phyloP scores from a whole-genome alignment of 2,113 vertebrate genomes.

The Dicaeum eximium region DNA sequence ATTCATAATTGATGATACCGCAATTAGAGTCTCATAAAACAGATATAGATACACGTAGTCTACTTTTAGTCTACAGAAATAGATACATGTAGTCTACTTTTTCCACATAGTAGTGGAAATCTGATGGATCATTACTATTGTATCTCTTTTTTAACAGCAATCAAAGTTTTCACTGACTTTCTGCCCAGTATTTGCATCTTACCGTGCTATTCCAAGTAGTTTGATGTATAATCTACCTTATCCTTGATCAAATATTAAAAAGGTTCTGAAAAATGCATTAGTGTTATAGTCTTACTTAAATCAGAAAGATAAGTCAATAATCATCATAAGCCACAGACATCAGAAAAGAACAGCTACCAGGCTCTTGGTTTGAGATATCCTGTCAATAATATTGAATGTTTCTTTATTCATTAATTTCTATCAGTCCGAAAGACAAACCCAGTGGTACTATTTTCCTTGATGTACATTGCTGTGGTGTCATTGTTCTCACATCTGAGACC shows the following conservation, averaged over 20 bases:
- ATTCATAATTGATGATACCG: background rate
- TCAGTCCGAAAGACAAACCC: background rate
- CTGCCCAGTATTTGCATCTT: background rate
- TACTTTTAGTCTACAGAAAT: no score
- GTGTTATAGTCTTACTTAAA: background rate
- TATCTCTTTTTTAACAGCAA: background rate
- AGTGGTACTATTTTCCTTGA: background rate
- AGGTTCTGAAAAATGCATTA: constrained; percentile 36
- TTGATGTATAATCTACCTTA: background rate
- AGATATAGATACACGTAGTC: background rate
- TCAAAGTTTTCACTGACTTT: background rate
- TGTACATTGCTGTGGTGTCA: background rate
- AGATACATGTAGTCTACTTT: background rate
- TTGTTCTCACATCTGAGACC: background rate
- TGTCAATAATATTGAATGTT: constrained; percentile 1
- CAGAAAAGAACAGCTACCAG: background rate
- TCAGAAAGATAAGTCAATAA: constrained; percentile 21
- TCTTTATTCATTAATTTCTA: background rate
- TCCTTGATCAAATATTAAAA: constrained; percentile 40
- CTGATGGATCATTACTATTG: background rate
- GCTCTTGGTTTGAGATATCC: background rate
- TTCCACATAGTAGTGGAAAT: background rate
- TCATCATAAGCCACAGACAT: background rate
- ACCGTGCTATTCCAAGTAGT: background rate
- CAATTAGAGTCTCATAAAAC: background rate